Evolutionary conservation across 1,140 invertebrate genomes (phyloP).

Genomic region (Ips typographus): DNA sequence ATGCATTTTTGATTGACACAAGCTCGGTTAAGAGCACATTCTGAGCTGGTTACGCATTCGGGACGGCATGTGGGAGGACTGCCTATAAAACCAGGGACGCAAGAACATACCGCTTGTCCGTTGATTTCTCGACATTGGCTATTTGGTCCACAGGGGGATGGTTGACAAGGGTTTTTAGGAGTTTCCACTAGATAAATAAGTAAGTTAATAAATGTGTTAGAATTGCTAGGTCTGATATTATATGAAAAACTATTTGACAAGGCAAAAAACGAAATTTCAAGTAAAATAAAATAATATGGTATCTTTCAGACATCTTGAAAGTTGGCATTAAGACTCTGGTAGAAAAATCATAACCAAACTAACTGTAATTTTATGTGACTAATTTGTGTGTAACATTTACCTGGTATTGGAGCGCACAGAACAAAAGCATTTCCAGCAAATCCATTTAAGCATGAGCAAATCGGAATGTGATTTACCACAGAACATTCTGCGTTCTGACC

Average conservation of each 20-base stretch:
- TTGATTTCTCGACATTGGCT: slow-evolving; percentile 66
- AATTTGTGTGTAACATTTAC: slow-evolving; percentile 44
- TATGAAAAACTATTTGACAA: no score
- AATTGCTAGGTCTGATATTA: no score
- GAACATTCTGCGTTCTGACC: slow-evolving; percentile 68
- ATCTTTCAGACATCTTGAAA: background rate
- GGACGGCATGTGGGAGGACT: slow-evolving; percentile 71
- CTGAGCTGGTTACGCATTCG: slow-evolving; percentile 69
- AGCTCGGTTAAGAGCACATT: slow-evolving; percentile 63
- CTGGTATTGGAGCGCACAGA: slow-evolving; percentile 58
- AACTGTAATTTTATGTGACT: no score
- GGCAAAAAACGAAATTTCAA: no score
- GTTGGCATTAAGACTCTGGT: no score
- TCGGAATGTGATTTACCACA: slow-evolving; percentile 71
- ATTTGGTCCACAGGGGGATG: slow-evolving; percentile 69
- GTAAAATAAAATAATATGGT: no score
- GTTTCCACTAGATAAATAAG: slow-evolving; percentile 31
- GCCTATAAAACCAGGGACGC: slow-evolving; percentile 66
- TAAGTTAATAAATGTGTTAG: no score
- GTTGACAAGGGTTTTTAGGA: slow-evolving; percentile 61
- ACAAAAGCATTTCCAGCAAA: slow-evolving; percentile 72
- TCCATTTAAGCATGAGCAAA: slow-evolving; percentile 67
- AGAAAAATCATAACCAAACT: no score
- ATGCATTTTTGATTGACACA: slow-evolving; percentile 65
- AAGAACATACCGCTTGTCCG: slow-evolving; percentile 70